Evolutionary conservation across 2,888 invertebrate genomes (phyloP).

Genomic region (Drosophila birchii): DNA sequence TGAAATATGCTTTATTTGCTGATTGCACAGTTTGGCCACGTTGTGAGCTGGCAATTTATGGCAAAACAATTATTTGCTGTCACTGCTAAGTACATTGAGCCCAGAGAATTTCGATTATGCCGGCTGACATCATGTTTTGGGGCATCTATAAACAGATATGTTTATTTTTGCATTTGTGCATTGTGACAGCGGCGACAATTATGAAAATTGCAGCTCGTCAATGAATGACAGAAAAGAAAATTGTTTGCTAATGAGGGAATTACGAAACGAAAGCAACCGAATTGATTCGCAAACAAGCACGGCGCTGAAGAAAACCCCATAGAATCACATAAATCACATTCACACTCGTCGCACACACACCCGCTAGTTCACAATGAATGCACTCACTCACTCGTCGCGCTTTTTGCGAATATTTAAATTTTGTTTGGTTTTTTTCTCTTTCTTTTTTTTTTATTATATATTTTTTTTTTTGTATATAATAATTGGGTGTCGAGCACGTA

Average conservation of each 20-base stretch:
- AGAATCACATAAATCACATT: constrained; percentile 66
- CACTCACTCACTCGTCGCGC: constrained; percentile 37
- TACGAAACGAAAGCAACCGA: constrained; percentile 34
- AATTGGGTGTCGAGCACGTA: constrained; percentile 38
- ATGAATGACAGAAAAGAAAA: constrained; percentile 29
- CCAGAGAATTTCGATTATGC: constrained; percentile 13
- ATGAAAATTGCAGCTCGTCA: constrained; percentile 42
- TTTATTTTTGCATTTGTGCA: constrained; percentile 33
- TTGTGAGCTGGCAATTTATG: constrained; percentile 37
- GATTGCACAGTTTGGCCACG: constrained; percentile 28
- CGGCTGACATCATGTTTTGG: constrained; percentile 42
- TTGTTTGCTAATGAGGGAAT: constrained; percentile 37
- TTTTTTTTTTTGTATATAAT: not conserved
- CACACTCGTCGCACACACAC: constrained; percentile 43
- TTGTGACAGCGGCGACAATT: constrained; percentile 39
- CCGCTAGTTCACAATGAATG: constrained; percentile 45
- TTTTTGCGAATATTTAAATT: constrained; percentile 32
- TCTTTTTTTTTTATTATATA: not conserved
- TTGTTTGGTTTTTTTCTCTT: constrained; percentile 17
- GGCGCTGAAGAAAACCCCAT: constrained; percentile 42
- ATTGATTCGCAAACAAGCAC: constrained; percentile 29
- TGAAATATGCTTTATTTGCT: constrained; percentile 62
- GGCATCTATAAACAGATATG: constrained; percentile 35
- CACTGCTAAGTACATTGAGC: constrained; percentile 38
- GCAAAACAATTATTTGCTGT: constrained; percentile 59